These are phyloP conservation scores for Laspeyria flexula DNA, from an alignment of 2,888 invertebrate species.

Conservation along the genomic window DNA sequence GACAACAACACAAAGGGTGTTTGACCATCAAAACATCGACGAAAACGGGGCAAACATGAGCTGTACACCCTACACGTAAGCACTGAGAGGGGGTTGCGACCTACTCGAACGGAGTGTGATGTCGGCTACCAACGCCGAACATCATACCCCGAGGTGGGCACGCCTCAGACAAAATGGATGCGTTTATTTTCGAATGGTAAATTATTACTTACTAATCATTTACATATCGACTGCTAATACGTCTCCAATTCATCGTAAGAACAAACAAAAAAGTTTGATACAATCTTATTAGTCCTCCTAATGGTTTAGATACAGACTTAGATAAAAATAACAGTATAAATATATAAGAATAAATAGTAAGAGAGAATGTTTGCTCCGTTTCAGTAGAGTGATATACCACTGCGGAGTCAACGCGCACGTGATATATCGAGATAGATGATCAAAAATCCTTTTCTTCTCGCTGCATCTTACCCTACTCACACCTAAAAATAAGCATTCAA, in stretches of 20 bases:
- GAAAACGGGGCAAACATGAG: slow-evolving; percentile 83
- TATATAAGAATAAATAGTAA: slow-evolving; percentile 48
- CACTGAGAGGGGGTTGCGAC: slow-evolving; percentile 9
- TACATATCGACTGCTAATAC: slow-evolving; percentile 19
- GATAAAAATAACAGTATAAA: slow-evolving; percentile 51
- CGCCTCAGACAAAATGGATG: slow-evolving; percentile 2
- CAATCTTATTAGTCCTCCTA: slow-evolving; percentile 25
- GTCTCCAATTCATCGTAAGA: slow-evolving; percentile 14
- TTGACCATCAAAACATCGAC: slow-evolving; percentile 88
- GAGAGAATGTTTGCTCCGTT: slow-evolving; percentile 82
- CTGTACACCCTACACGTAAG: slow-evolving; percentile 34
- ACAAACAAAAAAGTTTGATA: not conserved
- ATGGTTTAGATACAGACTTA: slow-evolving; percentile 23
- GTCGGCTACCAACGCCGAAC: not conserved
- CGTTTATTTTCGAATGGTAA: slow-evolving; percentile 12
- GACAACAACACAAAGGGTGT: slow-evolving; percentile 89
- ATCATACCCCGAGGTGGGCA: slow-evolving; percentile 11
- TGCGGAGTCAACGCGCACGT: slow-evolving; percentile 66
- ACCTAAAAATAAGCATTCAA: slow-evolving; percentile 84
- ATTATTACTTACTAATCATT: slow-evolving; percentile 14
- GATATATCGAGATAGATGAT: slow-evolving; percentile 85
- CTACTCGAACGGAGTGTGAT: slow-evolving; percentile 8
- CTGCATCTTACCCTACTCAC: slow-evolving; percentile 74
- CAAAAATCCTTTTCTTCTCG: slow-evolving; percentile 89
- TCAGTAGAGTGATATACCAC: slow-evolving; percentile 78